These are phyloP conservation scores for Barbus barbus DNA, from an alignment of 2,113 vertebrate genomes.

Conservation along the genomic window DNA sequence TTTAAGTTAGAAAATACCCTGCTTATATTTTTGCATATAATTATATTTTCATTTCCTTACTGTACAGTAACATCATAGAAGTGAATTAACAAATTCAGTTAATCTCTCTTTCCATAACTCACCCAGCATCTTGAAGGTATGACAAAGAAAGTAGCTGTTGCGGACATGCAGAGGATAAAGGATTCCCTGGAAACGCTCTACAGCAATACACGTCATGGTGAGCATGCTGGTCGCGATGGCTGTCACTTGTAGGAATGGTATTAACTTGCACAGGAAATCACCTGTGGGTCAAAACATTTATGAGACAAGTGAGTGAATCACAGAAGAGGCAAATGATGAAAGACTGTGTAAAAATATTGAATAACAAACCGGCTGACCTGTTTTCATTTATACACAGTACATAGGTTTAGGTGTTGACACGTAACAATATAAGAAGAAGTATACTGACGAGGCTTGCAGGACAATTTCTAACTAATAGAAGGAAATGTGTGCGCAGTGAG, in stretches of 20 bases:
- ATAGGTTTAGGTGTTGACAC: not conserved
- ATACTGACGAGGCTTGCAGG: not conserved
- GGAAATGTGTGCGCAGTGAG: not conserved
- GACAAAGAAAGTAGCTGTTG: constrained; percentile 46
- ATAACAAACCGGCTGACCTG: not conserved
- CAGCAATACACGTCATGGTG: constrained; percentile 61
- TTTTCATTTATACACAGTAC: not conserved
- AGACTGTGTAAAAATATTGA: not conserved
- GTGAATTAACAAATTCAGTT: not conserved
- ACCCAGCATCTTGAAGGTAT: constrained; percentile 57
- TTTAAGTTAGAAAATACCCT: not conserved
- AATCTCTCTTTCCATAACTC: constrained; percentile 1
- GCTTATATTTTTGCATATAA: not conserved
- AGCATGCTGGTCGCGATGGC: constrained; percentile 60
- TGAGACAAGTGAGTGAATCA: not conserved
- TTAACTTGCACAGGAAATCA: constrained; percentile 60
- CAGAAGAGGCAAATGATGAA: not conserved
- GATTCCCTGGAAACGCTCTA: constrained; percentile 61
- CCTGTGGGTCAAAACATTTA: constrained; percentile 49
- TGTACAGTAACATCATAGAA: not conserved
- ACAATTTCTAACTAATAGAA: not conserved
- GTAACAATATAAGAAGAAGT: not conserved
- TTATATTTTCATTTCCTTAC: not conserved
- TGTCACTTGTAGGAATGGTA: constrained; percentile 61
- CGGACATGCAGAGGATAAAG: constrained; percentile 58